Conservation (phyloP, 92 coral and sea anemone species). For the Paragorgia papillata region DNA sequence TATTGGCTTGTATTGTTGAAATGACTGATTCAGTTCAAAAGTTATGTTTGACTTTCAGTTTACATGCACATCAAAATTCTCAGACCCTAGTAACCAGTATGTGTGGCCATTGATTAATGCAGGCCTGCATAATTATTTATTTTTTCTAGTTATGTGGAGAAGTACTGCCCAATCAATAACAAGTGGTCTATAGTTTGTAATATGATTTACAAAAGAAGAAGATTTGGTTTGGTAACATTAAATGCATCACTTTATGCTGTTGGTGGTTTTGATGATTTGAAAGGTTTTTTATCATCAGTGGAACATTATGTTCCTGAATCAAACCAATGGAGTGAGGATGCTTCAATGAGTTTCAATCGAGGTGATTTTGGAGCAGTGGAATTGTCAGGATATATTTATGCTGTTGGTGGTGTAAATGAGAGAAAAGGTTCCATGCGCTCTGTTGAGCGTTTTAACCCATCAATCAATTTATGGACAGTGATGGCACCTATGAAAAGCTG, state of each 20-base stretch:
- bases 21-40: no score
- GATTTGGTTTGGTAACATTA: slow-evolving; percentile 84
- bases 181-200: slow-evolving; percentile 81
- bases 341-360: slow-evolving; percentile 80
- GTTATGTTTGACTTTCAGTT: no score
- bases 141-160: slow-evolving; percentile 84
- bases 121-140: no score
- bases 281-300: slow-evolving; percentile 79
- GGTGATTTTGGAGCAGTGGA: slow-evolving; percentile 92
- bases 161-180: slow-evolving; percentile 83
- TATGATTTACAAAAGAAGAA: slow-evolving; percentile 88
- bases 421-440: slow-evolving; percentile 85
- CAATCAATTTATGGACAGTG: slow-evolving; percentile 72
- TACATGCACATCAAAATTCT: no score
- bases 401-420: slow-evolving; percentile 98
- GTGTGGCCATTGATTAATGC: no score
- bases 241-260: slow-evolving; percentile 79
- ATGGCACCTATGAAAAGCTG: slow-evolving; percentile 88
- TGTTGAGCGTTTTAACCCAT: slow-evolving; percentile 90
- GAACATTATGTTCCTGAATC: slow-evolving; percentile 75
- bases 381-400: slow-evolving; percentile 83
- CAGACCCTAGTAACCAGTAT: no score
- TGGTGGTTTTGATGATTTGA: slow-evolving; percentile 94
- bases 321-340: slow-evolving; percentile 79
- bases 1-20: no score